Conservation (phyloP, 1,140 invertebrate species). For the Melitaea cinxia region DNA sequence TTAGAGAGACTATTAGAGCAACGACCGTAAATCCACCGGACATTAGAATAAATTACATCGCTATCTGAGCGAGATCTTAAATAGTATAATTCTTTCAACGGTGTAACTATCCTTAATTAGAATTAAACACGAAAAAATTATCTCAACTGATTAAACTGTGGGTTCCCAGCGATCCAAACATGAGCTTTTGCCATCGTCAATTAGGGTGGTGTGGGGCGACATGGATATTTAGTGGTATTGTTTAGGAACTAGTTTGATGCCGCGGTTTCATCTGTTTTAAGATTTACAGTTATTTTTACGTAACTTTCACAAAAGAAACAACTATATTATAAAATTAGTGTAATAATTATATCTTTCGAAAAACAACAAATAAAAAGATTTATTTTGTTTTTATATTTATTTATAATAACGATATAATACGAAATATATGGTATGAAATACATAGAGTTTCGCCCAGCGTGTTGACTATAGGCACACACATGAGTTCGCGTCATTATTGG, state of each 20-base stretch:
- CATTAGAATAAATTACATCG: slow-evolving; percentile 46
- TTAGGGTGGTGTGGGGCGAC: slow-evolving; percentile 42
- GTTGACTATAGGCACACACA: too few relatives aligned
- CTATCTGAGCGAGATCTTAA: slow-evolving; percentile 45
- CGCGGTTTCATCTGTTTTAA: too few relatives aligned
- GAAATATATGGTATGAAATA: too few relatives aligned
- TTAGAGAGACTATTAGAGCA: slow-evolving; percentile 41
- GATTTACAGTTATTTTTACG: too few relatives aligned
- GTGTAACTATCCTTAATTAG: slow-evolving; percentile 47
- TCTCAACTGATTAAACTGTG: slow-evolving; percentile 52
- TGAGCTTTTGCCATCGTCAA: slow-evolving; percentile 50
- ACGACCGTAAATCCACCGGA: slow-evolving; percentile 42
- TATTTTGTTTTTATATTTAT: too few relatives aligned
- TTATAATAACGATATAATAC: too few relatives aligned
- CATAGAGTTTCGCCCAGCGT: too few relatives aligned
- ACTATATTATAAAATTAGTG: too few relatives aligned
- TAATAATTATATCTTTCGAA: too few relatives aligned
- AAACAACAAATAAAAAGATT: too few relatives aligned
- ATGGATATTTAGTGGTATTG: not conserved
- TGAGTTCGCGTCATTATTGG: too few relatives aligned
- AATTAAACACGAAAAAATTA: slow-evolving; percentile 53
- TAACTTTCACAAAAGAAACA: too few relatives aligned
- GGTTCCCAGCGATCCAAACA: slow-evolving; percentile 50
- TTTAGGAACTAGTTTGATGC: not conserved
- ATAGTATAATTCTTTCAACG: slow-evolving; percentile 48